These are phyloP conservation scores for Neuroscelio doddi DNA, from an alignment of 2,888 invertebrate genomes.

Conservation along the genomic window DNA sequence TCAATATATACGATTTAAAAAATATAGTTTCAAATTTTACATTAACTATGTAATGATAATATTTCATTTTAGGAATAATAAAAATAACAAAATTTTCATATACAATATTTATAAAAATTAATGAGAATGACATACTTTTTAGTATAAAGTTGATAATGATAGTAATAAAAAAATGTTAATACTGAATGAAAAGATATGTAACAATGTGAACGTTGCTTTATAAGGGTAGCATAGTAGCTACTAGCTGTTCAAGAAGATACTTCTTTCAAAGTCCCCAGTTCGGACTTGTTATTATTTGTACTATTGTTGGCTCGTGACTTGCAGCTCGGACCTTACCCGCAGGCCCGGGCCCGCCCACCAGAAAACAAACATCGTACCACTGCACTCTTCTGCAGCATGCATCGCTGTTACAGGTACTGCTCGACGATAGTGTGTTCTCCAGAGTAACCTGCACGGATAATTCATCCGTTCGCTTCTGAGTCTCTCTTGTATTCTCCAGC, in stretches of 20 bases:
- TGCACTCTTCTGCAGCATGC: conserved; percentile 16
- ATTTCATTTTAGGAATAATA: no score
- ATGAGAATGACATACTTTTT: no score
- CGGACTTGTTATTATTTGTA: conserved; percentile 70
- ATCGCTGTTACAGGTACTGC: conserved; percentile 25
- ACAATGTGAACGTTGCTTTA: conserved; percentile 56
- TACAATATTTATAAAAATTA: no score
- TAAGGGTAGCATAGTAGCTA: conserved; percentile 57
- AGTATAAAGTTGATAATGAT: no score
- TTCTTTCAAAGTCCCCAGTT: conserved; percentile 50
- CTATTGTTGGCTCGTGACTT: conserved; percentile 71
- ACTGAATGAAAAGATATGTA: no score
- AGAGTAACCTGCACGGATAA: conserved; percentile 40
- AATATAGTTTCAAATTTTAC: no score
- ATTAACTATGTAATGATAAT: no score
- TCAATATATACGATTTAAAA: no score
- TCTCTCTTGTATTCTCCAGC: conserved; percentile 20
- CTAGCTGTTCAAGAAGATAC: conserved; percentile 59
- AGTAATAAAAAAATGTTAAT: no score
- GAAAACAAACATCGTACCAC: conserved; percentile 63
- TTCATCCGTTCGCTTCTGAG: conserved; percentile 25
- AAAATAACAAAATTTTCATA: no score
- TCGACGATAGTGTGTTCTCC: conserved; percentile 25
- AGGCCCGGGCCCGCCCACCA: conserved; percentile 62
- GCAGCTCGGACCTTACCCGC: conserved; percentile 59